Evolutionary conservation across 2,888 invertebrate genomes (phyloP), one percentile per base, ranked within the genome.

Genomic region (Imbricaverruca yamaguchii): DNA sequence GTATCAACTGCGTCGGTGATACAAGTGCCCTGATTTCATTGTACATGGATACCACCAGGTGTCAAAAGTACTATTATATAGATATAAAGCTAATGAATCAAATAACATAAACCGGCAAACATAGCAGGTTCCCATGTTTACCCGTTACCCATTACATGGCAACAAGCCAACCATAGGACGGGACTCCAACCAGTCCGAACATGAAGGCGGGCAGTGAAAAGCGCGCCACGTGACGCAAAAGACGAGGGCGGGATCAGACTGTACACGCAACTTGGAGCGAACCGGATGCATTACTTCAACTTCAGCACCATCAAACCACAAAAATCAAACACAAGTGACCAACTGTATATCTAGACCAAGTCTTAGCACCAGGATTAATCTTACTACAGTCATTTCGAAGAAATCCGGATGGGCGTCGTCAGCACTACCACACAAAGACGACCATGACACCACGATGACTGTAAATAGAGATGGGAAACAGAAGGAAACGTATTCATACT

Each of bases 171-270:
- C 11, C 25, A 8, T 11, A 67, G 12, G 67, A 25, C 69, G 39
- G 39, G 2, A 39, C 39, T 39, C 39, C 4, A 39, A 4, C 39
- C 39, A 39, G 39, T 39, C 39, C 39, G 39, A 39, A 39, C 39
- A 39, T 39, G 39, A 39, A 39, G 39, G 39, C 39, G 15, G 59
- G 59, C 59, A 15, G 59, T 53, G 55, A 13, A 74, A 55, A 21
- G 55, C 74, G 53, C 74, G 74, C 74, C 74, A 74, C 74, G 74
- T 74, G 74, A 74, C 74, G 74, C 53, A 23, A 18, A 10, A 8
- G 74, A 69, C n/a, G 74, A 55, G 21, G 74, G 55, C 15, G 15
- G 79, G 83, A 82, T 84, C 82, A 59, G 82, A 82, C 81, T 83
- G 79, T 61, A 83, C 82, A 57, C 69, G 82, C 80, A 82, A 80